A percentile compares a stretch with the other conserved stretches of the same genome.
These are phyloP conservation scores for Chloroceryle amazona DNA, from an alignment of 2,797 vertebrate species.

Conservation along the genomic window DNA sequence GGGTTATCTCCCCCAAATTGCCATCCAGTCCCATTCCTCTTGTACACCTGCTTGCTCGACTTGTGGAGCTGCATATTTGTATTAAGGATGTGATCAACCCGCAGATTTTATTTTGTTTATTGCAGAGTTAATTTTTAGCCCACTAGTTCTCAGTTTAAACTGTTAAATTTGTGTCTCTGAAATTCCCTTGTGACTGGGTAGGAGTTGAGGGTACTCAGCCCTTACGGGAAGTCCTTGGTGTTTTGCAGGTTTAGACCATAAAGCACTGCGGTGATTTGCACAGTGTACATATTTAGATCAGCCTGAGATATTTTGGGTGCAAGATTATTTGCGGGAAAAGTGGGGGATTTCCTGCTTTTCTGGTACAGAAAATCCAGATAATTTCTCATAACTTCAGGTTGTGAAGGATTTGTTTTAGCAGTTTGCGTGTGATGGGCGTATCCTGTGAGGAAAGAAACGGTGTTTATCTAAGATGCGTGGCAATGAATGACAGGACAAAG, in stretches of 20 bases:
- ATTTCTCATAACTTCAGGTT: background rate
- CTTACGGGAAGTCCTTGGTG: background rate
- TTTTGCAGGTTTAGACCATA: conserved; percentile 23
- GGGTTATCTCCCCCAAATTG: background rate
- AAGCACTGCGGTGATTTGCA: conserved; percentile 22
- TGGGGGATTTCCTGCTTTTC: conserved; percentile 47
- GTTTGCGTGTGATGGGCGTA: background rate
- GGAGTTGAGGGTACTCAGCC: conserved; percentile 32
- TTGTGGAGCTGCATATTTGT: background rate
- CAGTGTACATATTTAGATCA: background rate
- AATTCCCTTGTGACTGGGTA: background rate
- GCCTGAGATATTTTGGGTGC: conserved; percentile 20
- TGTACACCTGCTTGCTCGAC: background rate
- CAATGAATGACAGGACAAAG: conserved; percentile 54
- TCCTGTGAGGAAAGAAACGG: conserved; percentile 23
- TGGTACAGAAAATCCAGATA: background rate
- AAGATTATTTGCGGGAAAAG: conserved; percentile 46
- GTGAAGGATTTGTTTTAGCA: conserved; percentile 25
- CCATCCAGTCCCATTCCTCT: background rate
- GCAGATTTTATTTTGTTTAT: background rate
- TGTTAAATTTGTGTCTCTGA: background rate
- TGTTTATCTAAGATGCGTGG: conserved; percentile 33
- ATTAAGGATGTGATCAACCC: background rate
- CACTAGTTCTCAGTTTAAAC: background rate
- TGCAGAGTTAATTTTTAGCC: background rate